Percentiles rank a stretch among this genome's conserved stretches.
These are phyloP conservation scores for Psilanteris sp. DNA, from an alignment of 1,140 invertebrate species.

Conservation along the genomic window DNA sequence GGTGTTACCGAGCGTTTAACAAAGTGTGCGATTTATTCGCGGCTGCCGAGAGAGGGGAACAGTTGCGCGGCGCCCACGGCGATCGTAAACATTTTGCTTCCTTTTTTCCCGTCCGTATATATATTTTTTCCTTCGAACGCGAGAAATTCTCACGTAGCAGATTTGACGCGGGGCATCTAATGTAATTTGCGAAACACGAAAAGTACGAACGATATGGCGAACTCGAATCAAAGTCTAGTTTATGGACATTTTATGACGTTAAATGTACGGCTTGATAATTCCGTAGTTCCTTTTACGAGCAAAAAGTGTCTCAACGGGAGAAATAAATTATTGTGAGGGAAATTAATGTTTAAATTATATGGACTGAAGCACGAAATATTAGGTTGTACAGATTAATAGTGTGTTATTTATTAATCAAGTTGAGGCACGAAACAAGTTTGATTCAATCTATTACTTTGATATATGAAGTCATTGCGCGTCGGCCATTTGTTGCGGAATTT, in stretches of 20 bases:
- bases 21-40: conserved; percentile 30
- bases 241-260: conserved; percentile 54
- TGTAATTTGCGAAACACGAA: conserved; percentile 47
- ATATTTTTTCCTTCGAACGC: conserved; percentile 16
- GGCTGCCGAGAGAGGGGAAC: neutral
- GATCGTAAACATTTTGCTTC: conserved; percentile 39
- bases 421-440: conserved; percentile 17
- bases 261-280: conserved; percentile 50
- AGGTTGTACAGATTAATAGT: conserved; percentile 36
- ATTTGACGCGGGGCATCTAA: conserved; percentile 31
- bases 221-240: conserved; percentile 53
- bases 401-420: conserved; percentile 46
- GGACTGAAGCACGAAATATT: conserved; percentile 29
- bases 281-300: conserved; percentile 54
- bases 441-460: no score
- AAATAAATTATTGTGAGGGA: conserved; percentile 40
- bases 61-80: conserved; percentile 5
- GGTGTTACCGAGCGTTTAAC: conserved; percentile 37
- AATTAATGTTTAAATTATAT: conserved; percentile 54
- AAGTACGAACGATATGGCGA: conserved; percentile 29
- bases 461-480: no score
- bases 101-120: neutral
- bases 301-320: conserved; percentile 51
- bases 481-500: no score
- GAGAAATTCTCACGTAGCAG: conserved; percentile 39